These are phyloP conservation scores for Rotaria sp. DNA, from an alignment of 2,888 invertebrate species.

Conservation along the genomic window DNA sequence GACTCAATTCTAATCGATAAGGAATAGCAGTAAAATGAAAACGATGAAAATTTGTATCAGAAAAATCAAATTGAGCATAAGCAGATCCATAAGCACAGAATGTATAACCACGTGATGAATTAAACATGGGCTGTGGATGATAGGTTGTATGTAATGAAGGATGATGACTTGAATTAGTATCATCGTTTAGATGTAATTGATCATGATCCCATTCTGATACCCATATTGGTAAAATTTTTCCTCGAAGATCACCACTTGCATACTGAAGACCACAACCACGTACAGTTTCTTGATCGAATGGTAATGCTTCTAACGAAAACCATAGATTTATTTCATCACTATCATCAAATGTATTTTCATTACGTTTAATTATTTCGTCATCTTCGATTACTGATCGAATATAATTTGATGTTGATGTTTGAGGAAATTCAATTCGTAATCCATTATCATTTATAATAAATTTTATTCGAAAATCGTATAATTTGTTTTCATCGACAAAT, in stretches of 20 bases:
- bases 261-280: neutral
- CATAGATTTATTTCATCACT: neutral
- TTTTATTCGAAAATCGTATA: neutral
- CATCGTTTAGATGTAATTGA: neutral
- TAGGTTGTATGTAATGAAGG: constrained; percentile 45
- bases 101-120: constrained; percentile 46
- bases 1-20: neutral
- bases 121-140: constrained; percentile 48
- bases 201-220: neutral
- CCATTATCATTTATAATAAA: neutral
- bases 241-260: neutral
- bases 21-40: constrained; percentile 38
- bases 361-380: neutral
- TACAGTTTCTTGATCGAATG: neutral
- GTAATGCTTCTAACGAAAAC: neutral
- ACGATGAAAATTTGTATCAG: constrained; percentile 45
- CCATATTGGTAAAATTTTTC: neutral
- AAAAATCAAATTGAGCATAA: constrained; percentile 47
- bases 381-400: neutral
- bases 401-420: neutral
- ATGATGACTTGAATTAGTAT: neutral
- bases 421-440: neutral
- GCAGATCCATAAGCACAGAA: constrained; percentile 45
- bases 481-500: neutral
- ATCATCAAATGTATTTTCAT: neutral